Evolutionary conservation across 2,797 vertebrate species (phyloP), one percentile per base, ranked within the genome.

Genomic region (Cuculus canorus): DNA sequence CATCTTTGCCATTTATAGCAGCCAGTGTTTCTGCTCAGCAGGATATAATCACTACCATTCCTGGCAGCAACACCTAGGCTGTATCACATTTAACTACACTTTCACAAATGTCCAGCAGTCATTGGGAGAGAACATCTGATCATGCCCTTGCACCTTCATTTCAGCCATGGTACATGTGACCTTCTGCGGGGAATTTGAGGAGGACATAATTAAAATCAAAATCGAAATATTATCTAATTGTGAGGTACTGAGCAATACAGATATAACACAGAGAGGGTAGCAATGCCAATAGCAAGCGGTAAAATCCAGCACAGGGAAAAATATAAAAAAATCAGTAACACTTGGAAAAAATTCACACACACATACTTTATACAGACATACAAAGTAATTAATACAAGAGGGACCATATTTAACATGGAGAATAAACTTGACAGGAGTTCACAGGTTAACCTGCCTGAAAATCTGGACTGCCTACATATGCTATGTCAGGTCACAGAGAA

Each of bases 81-180:
- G 28, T 30, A 81, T 41, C 52, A 48, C 24, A 37, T 81, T 91
- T 93, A 79, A 47, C 50, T 61, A 23, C 22, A 37, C 28, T 79
- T 88, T 21, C 43, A 80, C 45, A 88, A 16, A 88, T 75, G 57
- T 92, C 47, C 47, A 76, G 32, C 45, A 92, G 60, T 48, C 11
- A 8, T 0, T 0, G 24, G 22, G 17, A 73, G 17, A 57, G 48
- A 88, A 68, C 24, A 82, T 39, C 63, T 59, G 23, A 66, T 63
- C 17, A 13, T 37, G 65, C 19, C 32, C 71, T 52, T 52, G 45
- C 11, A 57, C 41, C 48, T 70, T 90, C 32, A 57, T 32, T 63
- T 22, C 39, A 76, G 37, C 56, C 13, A 4, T 2, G 7, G 14
- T 37, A 35, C 15, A 27, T 0, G 0, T 11, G 9, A 21, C 3